These are phyloP conservation scores for Pholis gunnellus DNA, from an alignment of 2,113 vertebrate genomes.

Conservation along the genomic window DNA sequence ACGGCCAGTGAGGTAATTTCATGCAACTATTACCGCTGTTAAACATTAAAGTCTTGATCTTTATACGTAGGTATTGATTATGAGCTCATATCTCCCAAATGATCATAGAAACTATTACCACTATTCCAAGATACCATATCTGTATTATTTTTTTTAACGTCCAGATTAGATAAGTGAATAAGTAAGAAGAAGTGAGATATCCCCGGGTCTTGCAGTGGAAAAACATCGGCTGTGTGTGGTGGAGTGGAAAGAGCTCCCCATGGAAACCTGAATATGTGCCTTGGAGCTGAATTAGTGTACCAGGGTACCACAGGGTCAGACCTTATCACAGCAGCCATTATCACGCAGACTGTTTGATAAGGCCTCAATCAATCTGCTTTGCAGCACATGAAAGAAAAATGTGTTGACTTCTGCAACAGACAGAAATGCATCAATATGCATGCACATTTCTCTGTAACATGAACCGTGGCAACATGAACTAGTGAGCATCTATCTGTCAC, in stretches of 20 bases:
- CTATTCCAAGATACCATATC: constrained; percentile 7
- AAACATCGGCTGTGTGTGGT: constrained; percentile 18
- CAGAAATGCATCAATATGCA: not conserved
- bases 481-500: not conserved
- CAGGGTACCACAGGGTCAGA: constrained; percentile 58
- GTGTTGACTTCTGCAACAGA: not conserved
- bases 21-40: not conserved
- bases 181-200: constrained; percentile 5
- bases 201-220: constrained; percentile 46
- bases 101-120: not conserved
- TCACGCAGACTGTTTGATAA: constrained; percentile 53
- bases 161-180: constrained; percentile 29
- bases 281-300: constrained; percentile 63
- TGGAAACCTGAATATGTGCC: constrained; percentile 72
- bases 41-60: not conserved
- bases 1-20: not conserved
- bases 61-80: not conserved
- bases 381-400: not conserved
- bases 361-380: constrained; percentile 34
- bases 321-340: constrained; percentile 64
- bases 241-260: constrained; percentile 60
- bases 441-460: not conserved
- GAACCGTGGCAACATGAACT: not conserved
- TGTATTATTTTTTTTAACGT: not conserved
- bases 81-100: not conserved